Percentiles rank a stretch among this genome's conserved stretches.
Conservation (phyloP, 2,888 invertebrate genomes). For the Brachyptera risi region DNA sequence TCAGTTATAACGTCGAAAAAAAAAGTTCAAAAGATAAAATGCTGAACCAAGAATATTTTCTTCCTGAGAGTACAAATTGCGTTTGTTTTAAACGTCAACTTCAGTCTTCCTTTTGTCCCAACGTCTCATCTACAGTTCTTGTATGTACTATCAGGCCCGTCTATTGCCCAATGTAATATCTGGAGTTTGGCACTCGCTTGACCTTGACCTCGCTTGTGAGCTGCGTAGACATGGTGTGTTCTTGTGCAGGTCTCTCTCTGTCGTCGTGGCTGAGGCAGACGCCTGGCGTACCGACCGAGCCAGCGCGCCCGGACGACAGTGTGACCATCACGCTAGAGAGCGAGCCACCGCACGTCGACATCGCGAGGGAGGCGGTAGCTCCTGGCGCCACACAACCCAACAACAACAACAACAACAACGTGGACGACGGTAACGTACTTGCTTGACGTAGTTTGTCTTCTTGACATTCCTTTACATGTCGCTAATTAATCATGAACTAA, state of each 20-base stretch:
- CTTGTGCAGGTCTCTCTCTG: conserved; percentile 19
- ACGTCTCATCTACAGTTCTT: too few species aligned
- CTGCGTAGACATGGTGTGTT: background rate
- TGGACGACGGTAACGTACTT: conserved; percentile 37
- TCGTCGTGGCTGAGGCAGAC: conserved; percentile 43
- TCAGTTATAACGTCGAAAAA: too few species aligned
- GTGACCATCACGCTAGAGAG: conserved; percentile 41
- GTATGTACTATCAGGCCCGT: too few species aligned
- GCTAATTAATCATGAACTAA: too few species aligned
- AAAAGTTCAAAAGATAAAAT: too few species aligned
- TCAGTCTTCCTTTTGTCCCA: too few species aligned
- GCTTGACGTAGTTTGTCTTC: conserved; percentile 14
- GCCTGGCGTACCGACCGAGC: conserved; percentile 45
- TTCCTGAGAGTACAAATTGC: too few species aligned
- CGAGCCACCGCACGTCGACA: conserved; percentile 37
- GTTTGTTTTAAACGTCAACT: too few species aligned
- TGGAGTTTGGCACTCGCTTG: too few species aligned
- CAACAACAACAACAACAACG: conserved; percentile 40
- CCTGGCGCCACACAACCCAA: conserved; percentile 30
- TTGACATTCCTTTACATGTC: background rate
- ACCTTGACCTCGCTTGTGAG: too few species aligned
- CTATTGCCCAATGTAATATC: too few species aligned
- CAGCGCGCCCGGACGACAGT: conserved; percentile 42
- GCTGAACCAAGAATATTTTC: too few species aligned
- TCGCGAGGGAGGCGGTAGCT: conserved; percentile 39